Evolutionary conservation across 2,797 vertebrate species (phyloP).

Genomic region (Acanthurus leucopareius): DNA sequence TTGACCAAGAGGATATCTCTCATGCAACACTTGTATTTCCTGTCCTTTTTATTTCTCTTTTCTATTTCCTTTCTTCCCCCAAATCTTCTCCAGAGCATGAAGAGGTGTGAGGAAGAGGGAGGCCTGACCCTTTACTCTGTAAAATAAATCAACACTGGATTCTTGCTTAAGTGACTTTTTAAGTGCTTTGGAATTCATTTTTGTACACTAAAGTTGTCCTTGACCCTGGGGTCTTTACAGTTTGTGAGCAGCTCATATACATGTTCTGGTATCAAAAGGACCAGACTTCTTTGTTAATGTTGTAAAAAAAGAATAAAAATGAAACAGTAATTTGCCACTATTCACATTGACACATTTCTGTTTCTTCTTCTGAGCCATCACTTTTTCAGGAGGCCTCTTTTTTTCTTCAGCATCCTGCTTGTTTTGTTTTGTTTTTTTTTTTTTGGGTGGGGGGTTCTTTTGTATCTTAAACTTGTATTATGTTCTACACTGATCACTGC

Average conservation of each 20-base stretch:
- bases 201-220: constrained; percentile 87
- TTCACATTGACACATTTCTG: constrained; percentile 20
- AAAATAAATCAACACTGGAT: constrained; percentile 93
- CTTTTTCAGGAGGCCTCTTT: constrained; percentile 1
- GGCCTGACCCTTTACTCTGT: constrained; percentile 82
- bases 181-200: constrained; percentile 90
- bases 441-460: too few relatives aligned
- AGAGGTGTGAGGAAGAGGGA: constrained; percentile 70
- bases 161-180: constrained; percentile 95
- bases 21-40: constrained; percentile 15
- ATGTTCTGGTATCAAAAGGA: constrained; percentile 77
- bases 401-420: background rate
- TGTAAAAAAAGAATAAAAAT: background rate
- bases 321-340: constrained; percentile 11
- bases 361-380: constrained; percentile 19
- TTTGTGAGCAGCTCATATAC: constrained; percentile 87
- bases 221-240: constrained; percentile 90
- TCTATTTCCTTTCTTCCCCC: constrained; percentile 31
- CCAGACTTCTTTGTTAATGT: constrained; percentile 38
- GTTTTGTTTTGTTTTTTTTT: constrained; percentile 29
- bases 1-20: constrained; percentile 21
- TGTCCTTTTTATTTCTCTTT: constrained; percentile 24
- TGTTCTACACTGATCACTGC: constrained; percentile 34
- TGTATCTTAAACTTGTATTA: constrained; percentile 16
- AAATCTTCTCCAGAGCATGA: constrained; percentile 53